A percentile compares a stretch with the other conserved stretches of the same genome.
Evolutionary conservation across 2,888 invertebrate genomes (phyloP).

Genomic region (Agrotis exclamationis): DNA sequence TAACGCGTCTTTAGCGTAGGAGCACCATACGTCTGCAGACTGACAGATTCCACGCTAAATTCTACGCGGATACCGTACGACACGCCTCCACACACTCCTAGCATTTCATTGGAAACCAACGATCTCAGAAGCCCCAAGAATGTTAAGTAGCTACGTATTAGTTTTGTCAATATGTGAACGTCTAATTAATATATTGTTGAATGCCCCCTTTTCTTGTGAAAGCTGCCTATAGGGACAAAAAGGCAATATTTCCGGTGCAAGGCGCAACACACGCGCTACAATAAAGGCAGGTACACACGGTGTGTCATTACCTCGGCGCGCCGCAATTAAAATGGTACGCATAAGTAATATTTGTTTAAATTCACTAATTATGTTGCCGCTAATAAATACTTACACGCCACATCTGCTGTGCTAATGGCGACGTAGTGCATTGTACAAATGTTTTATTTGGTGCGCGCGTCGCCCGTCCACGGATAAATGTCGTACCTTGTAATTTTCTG

Average conservation of each 20-base stretch:
- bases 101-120: constrained; percentile 67
- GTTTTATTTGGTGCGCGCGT: constrained; percentile 83
- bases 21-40: constrained; percentile 55
- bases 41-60: constrained; percentile 71
- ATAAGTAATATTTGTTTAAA: constrained; percentile 89
- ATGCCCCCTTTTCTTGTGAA: constrained; percentile 47
- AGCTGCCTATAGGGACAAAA: constrained; percentile 54
- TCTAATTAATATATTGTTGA: constrained; percentile 54
- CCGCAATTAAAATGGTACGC: constrained; percentile 87
- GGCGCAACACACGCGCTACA: constrained; percentile 62
- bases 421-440: constrained; percentile 79
- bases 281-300: constrained; percentile 68
- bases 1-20: constrained; percentile 64
- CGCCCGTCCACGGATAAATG: constrained; percentile 64
- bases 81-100: constrained; percentile 66
- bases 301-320: constrained; percentile 79
- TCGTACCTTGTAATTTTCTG: constrained; percentile 81
- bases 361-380: constrained; percentile 87
- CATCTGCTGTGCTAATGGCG: constrained; percentile 86
- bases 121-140: constrained; percentile 53
- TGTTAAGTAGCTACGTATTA: constrained; percentile 63
- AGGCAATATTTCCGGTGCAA: constrained; percentile 70
- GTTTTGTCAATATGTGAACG: constrained; percentile 62
- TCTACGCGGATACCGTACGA: constrained; percentile 61
- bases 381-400: constrained; percentile 88